These are phyloP conservation scores for Troglohyphantes excavatus DNA, from an alignment of 2,888 invertebrate species.

Conservation along the genomic window DNA sequence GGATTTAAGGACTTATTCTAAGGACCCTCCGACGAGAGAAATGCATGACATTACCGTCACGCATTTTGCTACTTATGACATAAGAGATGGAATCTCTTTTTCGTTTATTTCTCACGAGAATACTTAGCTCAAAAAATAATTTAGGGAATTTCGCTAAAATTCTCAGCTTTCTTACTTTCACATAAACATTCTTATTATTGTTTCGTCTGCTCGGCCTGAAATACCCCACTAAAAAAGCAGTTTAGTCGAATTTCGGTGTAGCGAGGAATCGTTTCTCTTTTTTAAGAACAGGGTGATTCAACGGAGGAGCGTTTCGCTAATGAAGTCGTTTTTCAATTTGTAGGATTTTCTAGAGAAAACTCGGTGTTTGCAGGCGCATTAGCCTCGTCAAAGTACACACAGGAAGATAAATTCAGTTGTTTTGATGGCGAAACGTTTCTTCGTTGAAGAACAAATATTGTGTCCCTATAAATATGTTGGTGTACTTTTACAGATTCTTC, in stretches of 20 bases:
- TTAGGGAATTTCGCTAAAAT: too few relatives aligned
- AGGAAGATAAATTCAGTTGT: not conserved
- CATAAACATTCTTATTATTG: constrained; percentile 47
- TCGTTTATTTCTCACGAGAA: too few relatives aligned
- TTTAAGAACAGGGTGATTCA: constrained; percentile 46
- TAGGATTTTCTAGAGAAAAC: constrained; percentile 17
- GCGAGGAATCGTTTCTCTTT: not conserved
- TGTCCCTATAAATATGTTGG: not conserved
- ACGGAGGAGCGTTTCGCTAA: constrained; percentile 30
- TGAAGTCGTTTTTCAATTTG: constrained; percentile 34
- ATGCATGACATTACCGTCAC: too few relatives aligned
- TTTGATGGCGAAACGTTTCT: not conserved
- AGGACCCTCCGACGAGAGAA: too few relatives aligned
- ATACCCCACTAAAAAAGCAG: not conserved
- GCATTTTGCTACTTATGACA: too few relatives aligned
- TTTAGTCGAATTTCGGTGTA: not conserved
- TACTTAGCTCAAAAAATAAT: too few relatives aligned
- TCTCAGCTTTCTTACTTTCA: not conserved
- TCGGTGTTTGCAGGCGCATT: constrained; percentile 13
- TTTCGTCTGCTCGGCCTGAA: constrained; percentile 44
- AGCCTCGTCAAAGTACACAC: constrained; percentile 35
- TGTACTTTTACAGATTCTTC: not conserved
- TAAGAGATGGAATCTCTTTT: too few relatives aligned
- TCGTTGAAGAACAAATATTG: too few relatives aligned
- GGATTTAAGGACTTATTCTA: too few relatives aligned